Conservation (phyloP, 2,113 vertebrate species). For the Tetrao urogallus region DNA sequence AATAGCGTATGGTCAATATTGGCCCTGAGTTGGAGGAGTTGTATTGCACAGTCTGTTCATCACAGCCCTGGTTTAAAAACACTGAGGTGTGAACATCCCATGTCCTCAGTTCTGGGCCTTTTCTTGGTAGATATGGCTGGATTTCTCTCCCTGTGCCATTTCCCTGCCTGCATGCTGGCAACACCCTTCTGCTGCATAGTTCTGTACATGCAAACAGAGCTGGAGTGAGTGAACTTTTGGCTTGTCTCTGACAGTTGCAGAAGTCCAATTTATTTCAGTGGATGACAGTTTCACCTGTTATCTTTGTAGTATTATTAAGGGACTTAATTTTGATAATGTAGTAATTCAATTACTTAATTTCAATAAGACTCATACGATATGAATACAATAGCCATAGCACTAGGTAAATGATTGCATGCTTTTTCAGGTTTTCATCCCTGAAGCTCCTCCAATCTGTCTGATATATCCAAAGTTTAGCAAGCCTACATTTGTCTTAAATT, state of each 20-base stretch:
- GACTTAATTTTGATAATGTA: not conserved
- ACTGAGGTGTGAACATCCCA: not conserved
- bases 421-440: not conserved
- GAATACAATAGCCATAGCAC: not conserved
- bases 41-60: not conserved
- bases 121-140: not conserved
- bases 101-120: not conserved
- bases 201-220: fast-evolving
- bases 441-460: not conserved
- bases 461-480: not conserved
- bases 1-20: not conserved
- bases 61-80: not conserved
- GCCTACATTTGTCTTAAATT: not conserved
- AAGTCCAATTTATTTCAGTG: not conserved
- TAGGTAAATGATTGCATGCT: not conserved
- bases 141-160: not conserved
- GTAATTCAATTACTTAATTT: not conserved
- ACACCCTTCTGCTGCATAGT: not conserved
- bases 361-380: fast-evolving
- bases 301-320: not conserved
- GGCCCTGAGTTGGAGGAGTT: not conserved
- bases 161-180: not conserved
- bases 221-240: not conserved
- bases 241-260: not conserved
- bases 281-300: not conserved